Conservation (phyloP, 2,113 vertebrate genomes). For the Aphelocoma coerulescens region DNA sequence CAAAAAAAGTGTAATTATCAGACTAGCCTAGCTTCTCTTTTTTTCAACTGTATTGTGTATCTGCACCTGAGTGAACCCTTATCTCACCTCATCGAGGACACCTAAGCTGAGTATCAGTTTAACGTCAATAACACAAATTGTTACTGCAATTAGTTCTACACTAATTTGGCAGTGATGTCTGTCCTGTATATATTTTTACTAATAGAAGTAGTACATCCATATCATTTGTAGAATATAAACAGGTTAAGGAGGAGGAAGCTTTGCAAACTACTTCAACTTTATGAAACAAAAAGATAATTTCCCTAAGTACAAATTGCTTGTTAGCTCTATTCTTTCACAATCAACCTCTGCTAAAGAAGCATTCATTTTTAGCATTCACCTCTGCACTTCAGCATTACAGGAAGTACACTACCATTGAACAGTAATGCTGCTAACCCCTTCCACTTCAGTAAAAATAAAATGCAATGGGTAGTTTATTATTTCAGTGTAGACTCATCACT, state of each 20-base stretch:
- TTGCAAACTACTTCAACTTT: background rate
- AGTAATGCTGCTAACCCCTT: background rate
- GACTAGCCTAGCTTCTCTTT: constrained; percentile 11
- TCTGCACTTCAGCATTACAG: background rate
- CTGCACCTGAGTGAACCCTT: constrained; percentile 42
- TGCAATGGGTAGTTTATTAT: background rate
- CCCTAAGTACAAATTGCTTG: background rate
- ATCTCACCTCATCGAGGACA: constrained; percentile 43
- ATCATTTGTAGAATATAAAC: background rate
- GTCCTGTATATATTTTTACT: background rate
- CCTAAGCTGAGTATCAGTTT: constrained; percentile 44
- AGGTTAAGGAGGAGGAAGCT: background rate
- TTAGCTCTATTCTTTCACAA: background rate
- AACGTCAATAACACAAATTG: constrained; percentile 29
- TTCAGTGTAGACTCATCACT: constrained; percentile 1
- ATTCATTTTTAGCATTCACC: background rate
- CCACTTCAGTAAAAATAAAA: constrained; percentile 5
- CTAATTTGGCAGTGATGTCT: background rate
- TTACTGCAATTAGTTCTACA: constrained; percentile 31
- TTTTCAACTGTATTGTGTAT: constrained; percentile 14
- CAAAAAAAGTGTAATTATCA: constrained; percentile 47
- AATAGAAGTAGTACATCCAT: background rate
- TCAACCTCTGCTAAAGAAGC: background rate
- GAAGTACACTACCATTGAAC: background rate
- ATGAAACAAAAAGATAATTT: background rate